These are phyloP conservation scores for Syngnathus rostellatus DNA, from an alignment of 2,797 vertebrate species.

Conservation along the genomic window DNA sequence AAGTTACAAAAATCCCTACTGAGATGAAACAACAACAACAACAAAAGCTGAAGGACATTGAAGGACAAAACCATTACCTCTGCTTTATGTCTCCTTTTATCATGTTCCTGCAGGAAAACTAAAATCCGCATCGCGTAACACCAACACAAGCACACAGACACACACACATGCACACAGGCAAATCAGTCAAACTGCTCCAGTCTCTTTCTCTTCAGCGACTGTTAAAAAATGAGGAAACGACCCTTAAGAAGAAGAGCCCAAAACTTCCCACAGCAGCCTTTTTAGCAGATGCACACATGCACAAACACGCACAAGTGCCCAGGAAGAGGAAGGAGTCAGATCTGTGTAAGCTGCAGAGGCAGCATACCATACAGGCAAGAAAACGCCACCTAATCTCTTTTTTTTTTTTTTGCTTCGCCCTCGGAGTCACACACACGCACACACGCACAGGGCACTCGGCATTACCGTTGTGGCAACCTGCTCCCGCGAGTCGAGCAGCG, in stretches of 20 bases:
- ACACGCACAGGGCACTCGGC: not conserved
- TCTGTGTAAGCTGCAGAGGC: not conserved
- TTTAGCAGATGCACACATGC: slow-evolving; percentile 7
- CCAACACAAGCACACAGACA: slow-evolving; percentile 4
- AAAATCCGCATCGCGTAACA: slow-evolving; percentile 61
- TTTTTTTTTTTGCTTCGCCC: not conserved
- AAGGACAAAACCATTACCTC: slow-evolving; percentile 54
- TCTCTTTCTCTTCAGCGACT: slow-evolving; percentile 41
- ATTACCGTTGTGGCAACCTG: slow-evolving; percentile 83
- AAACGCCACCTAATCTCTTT: slow-evolving; percentile 1
- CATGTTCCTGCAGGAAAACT: slow-evolving; percentile 67
- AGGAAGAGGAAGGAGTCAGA: slow-evolving; percentile 3
- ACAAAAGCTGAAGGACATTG: not conserved
- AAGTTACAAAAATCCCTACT: not conserved
- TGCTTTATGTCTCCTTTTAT: slow-evolving; percentile 64
- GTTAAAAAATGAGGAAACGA: slow-evolving; percentile 52
- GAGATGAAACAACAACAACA: not conserved
- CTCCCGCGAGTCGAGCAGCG: slow-evolving; percentile 78
- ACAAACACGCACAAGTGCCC: slow-evolving; percentile 5
- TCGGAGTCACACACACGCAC: not conserved
- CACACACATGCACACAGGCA: slow-evolving; percentile 12
- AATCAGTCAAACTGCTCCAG: slow-evolving; percentile 23
- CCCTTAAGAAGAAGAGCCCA: slow-evolving; percentile 34
- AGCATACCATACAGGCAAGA: not conserved
- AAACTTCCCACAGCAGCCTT: slow-evolving; percentile 22